Base-by-base conservation (phyloP, 1,140 invertebrate species). In the Armadillidium nasatum region DNA sequence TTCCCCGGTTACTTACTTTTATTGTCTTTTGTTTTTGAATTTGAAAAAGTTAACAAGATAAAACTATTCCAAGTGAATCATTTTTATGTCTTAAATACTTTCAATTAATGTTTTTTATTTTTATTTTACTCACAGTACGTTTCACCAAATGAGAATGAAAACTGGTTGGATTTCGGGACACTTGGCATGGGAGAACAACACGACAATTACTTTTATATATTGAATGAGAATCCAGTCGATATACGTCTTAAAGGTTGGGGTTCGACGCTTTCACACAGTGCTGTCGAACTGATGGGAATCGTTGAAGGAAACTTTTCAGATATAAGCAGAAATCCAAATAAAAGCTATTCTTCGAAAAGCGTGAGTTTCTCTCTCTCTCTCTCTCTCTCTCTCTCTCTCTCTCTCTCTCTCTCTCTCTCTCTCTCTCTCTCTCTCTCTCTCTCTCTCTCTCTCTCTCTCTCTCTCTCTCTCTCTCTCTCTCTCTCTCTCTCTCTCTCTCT, bases 141-240 rank as follows among this genome's bases (percentile, higher is more conserved):
- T 73, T 71, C 76, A 23, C 75, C 78, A 23, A 21, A 74, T 15
- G 80, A 71, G 11, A 75, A 74, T 45, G 80, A 78, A 19, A 75
- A 60, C 13, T 60, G 67, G 77, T 60, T 93, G 80, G 90, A 93
- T 85, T 90, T 93, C 84, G 92, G 92, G 13, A 88, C 90, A 11
- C 86, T 93, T n/a, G 89, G 91, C 50, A 88, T 90, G 75, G 88
- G 88, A 10, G 89, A 89, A 50, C 87, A 87, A 72, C 89, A 90
- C 78, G 88, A 89, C 79, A 87, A 90, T 45, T 88, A 89, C 79
- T 91, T 93, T 85, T 89, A 90, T 43, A 82, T 93, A n/a, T 85
- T 89, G 76, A 93, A 93, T 85, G 87, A 89, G 79, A 93, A 93
- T 84, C 92, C 92, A 19, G 88, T 93, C 22, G 87, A 88, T 82